These are phyloP conservation scores for Ceratoteleas bidentatus DNA, from an alignment of 1,140 invertebrate species.

Conservation along the genomic window DNA sequence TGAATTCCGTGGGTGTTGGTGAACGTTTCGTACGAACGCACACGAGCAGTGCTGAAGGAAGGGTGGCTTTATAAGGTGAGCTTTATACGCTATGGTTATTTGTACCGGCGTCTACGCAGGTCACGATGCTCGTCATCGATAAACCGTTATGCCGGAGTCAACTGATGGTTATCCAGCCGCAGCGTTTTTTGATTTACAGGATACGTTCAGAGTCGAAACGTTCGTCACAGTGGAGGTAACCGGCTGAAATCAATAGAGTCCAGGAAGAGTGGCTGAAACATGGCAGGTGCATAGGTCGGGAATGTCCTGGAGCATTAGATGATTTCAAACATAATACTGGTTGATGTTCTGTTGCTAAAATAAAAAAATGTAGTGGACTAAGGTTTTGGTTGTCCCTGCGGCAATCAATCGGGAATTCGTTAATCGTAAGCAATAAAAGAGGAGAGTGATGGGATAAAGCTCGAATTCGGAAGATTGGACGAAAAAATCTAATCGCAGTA, in stretches of 20 bases:
- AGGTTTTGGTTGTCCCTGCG: too few species aligned
- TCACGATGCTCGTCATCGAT: conserved; percentile 56
- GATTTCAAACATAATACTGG: too few species aligned
- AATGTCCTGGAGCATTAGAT: too few species aligned
- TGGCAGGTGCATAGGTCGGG: neutral
- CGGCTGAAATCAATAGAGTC: conserved; percentile 1
- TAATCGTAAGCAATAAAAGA: neutral
- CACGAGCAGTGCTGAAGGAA: conserved; percentile 50
- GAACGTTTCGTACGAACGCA: conserved; percentile 65
- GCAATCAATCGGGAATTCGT: too few species aligned
- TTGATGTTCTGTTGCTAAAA: too few species aligned
- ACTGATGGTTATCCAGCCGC: conserved; percentile 30
- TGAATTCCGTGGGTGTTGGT: conserved; percentile 74
- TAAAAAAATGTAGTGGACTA: too few species aligned
- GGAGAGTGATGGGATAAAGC: neutral
- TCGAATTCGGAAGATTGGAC: neutral
- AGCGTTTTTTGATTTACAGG: conserved; percentile 39
- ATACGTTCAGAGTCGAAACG: conserved; percentile 10
- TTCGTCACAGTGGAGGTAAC: conserved; percentile 9
- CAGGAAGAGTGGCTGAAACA: neutral
- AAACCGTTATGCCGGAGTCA: conserved; percentile 59
- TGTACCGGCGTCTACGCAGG: conserved; percentile 54
- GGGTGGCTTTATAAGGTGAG: conserved; percentile 64
- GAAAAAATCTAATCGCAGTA: conserved; percentile 8
- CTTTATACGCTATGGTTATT: conserved; percentile 59